Conservation (phyloP, 1,140 invertebrate species). For the Zaprionus davidi region DNA sequence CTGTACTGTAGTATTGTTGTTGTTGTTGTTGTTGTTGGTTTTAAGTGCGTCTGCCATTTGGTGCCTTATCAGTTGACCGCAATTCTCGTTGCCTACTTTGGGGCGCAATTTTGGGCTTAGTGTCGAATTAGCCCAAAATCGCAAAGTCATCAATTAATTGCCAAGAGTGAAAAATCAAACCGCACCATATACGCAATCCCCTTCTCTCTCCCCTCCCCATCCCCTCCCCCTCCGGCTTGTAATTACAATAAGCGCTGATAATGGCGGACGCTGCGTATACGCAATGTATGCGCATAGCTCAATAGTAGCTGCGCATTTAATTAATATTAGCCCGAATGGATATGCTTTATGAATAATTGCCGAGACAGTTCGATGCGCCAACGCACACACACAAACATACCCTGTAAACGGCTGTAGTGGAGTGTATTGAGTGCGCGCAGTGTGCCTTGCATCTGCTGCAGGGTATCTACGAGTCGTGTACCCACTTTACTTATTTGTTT, state of each 20-base stretch:
- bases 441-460: neutral
- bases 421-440: neutral
- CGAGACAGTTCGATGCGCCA: constrained; percentile 20
- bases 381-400: neutral
- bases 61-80: neutral
- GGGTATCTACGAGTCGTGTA: neutral
- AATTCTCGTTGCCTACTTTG: constrained; percentile 21
- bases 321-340: constrained; percentile 67
- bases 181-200: neutral
- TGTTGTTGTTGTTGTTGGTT: neutral
- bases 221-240: constrained; percentile 2
- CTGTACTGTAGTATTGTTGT: too few species aligned
- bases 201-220: neutral
- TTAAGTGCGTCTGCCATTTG: neutral
- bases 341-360: constrained; percentile 69
- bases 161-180: constrained; percentile 57
- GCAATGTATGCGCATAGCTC: constrained; percentile 36
- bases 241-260: constrained; percentile 38
- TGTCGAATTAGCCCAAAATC: neutral
- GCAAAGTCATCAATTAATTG: constrained; percentile 62
- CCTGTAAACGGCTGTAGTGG: neutral
- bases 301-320: constrained; percentile 71
- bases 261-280: constrained; percentile 28
- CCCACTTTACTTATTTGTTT: neutral
- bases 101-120: constrained; percentile 13